Evolutionary conservation across 35 echinoderm and acorn worm genomes (phyloP).

Genomic region (Apostichopus parvimensis): DNA sequence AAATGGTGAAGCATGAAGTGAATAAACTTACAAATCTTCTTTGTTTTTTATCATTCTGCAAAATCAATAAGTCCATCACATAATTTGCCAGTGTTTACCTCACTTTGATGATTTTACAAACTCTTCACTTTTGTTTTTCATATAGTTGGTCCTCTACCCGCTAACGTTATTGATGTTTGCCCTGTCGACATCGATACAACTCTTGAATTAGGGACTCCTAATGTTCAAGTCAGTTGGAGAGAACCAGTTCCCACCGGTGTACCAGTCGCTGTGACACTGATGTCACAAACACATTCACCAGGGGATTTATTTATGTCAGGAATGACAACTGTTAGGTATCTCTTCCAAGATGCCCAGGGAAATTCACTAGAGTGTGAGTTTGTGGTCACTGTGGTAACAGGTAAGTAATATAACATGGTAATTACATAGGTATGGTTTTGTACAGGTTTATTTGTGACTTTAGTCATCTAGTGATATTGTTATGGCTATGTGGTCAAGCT

Average conservation of each 20-base stretch:
- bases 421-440: no score
- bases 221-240: not conserved
- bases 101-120: no score
- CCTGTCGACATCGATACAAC: not conserved
- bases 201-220: not conserved
- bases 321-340: not conserved
- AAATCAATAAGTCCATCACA: no score
- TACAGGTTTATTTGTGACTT: no score
- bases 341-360: not conserved
- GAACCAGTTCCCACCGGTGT: not conserved
- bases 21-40: no score
- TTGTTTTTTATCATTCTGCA: no score
- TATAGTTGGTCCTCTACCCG: not conserved
- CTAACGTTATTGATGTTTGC: not conserved
- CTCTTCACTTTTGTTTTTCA: not conserved
- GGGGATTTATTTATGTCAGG: not conserved
- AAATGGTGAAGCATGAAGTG: no score
- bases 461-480: no score
- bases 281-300: not conserved
- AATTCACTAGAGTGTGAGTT: not conserved
- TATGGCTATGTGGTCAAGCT: no score
- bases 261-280: not conserved
- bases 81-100: no score
- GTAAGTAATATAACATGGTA: not conserved
- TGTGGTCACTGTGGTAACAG: not conserved